Percentiles rank a stretch among this genome's conserved stretches.
Conservation (phyloP, 2,113 vertebrate genomes). For the Charina bottae region DNA sequence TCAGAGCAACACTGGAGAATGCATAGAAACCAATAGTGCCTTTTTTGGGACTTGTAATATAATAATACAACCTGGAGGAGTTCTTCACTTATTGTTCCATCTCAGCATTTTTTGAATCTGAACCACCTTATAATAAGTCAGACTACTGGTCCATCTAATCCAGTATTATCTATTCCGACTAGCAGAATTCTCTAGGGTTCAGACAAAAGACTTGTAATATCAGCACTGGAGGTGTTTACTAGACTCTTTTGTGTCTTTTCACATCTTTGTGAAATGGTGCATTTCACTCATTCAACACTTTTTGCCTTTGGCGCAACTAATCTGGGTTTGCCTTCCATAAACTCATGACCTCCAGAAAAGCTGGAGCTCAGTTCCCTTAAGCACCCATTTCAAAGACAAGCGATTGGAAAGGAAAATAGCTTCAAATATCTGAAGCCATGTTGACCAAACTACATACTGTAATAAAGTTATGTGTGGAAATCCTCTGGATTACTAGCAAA, state of each 20-base stretch:
- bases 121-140: background rate
- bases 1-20: background rate
- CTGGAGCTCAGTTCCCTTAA: background rate
- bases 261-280: background rate
- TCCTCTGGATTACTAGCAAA: background rate
- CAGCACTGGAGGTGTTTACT: background rate
- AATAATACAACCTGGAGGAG: background rate
- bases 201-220: background rate
- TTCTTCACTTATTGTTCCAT: background rate
- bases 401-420: background rate
- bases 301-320: background rate
- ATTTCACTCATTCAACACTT: background rate
- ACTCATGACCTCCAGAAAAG: background rate
- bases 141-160: background rate
- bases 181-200: background rate
- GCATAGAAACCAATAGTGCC: background rate
- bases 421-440: constrained; percentile 6
- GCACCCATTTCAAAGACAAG: background rate
- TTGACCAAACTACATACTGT: background rate
- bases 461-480: background rate
- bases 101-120: background rate
- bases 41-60: background rate
- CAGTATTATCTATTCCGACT: background rate
- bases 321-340: background rate
- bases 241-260: background rate